Conservation (phyloP, 2,797 vertebrate genomes). For the Gambusia yucatana region DNA sequence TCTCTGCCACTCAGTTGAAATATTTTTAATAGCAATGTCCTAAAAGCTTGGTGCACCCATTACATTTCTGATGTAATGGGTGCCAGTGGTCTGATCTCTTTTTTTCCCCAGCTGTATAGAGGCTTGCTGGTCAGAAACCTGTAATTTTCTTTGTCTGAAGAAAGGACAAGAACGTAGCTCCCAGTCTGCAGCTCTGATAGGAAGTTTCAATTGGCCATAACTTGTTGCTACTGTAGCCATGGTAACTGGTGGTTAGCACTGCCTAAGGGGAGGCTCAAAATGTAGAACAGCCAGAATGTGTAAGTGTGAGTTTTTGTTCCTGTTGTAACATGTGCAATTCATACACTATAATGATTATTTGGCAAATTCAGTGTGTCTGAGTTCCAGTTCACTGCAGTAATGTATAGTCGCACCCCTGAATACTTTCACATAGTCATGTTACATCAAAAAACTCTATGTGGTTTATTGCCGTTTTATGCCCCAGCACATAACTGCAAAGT, state of each 20-base stretch:
- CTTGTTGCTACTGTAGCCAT: slow-evolving; percentile 62
- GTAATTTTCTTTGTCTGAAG: slow-evolving; percentile 16
- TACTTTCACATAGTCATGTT: background rate
- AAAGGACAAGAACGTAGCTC: slow-evolving; percentile 6
- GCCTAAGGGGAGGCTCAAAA: slow-evolving; percentile 60
- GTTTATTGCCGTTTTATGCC: background rate
- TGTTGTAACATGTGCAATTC: slow-evolving; percentile 58
- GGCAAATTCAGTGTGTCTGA: slow-evolving; percentile 31
- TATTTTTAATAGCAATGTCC: slow-evolving; percentile 31
- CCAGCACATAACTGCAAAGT: background rate
- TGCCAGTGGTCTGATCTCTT: background rate
- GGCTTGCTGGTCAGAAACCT: background rate
- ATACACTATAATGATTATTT: slow-evolving; percentile 45
- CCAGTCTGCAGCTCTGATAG: slow-evolving; percentile 21
- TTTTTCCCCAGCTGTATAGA: slow-evolving; percentile 2
- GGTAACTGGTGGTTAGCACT: slow-evolving; percentile 60
- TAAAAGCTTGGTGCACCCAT: slow-evolving; percentile 4
- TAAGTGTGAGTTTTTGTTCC: slow-evolving; percentile 57
- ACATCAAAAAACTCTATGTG: background rate
- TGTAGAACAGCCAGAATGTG: slow-evolving; percentile 58
- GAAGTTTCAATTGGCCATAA: slow-evolving; percentile 37
- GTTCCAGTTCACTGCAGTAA: background rate
- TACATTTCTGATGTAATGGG: slow-evolving; percentile 15
- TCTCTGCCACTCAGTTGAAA: slow-evolving; percentile 31
- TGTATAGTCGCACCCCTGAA: background rate